Evolutionary conservation across 2,113 vertebrate genomes (phyloP), one percentile per base, ranked within the genome.

Genomic region (Prolemur simus): DNA sequence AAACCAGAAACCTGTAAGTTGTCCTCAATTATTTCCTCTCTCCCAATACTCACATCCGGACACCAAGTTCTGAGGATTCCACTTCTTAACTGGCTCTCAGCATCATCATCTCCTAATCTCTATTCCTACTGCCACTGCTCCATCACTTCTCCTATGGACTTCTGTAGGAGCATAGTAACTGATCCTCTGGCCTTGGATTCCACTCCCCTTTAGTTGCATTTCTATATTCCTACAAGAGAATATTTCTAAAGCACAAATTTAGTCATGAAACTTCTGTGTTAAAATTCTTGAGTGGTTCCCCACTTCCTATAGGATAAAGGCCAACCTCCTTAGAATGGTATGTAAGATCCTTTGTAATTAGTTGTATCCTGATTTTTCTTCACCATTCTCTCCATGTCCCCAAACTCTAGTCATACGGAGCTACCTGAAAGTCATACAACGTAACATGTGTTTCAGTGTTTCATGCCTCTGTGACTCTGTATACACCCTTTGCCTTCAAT

Each of bases 161-260:
- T 34, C 8, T 6, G 13, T 0, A 42, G n/a, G 21, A 49, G 10
- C n/a, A 47, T 1, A 81, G 66, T 14, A 47, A 45, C 14, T 56
- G 12, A 13, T 32, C 14, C 25, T 56, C 9, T 74, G 34, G 18
- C 77, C 37, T 90, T 69, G 47, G 87, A 47, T 49, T 63, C 54
- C 29, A 34, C 6, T 34, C 29, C 15, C 17, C 13, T n/a, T 82
- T 42, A 29, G 2, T 21, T 11, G 0, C 34, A 76, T 49, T 60
- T 82, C 52, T 15, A 74, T 1, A 54, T 9, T 68, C 42, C 13
- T 52, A 18, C 42, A 76, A 78, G 25, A 37, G 11, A 85, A 0
- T 58, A 66, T 80, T 96, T 90, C 81, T 84, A 87, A 49, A 92
- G 80, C 58, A 95, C 69, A 84, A 14, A 90, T 76, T 12, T 81